Evolutionary conservation across 1,140 invertebrate genomes (phyloP).

Genomic region (Probaryconus sp.): DNA sequence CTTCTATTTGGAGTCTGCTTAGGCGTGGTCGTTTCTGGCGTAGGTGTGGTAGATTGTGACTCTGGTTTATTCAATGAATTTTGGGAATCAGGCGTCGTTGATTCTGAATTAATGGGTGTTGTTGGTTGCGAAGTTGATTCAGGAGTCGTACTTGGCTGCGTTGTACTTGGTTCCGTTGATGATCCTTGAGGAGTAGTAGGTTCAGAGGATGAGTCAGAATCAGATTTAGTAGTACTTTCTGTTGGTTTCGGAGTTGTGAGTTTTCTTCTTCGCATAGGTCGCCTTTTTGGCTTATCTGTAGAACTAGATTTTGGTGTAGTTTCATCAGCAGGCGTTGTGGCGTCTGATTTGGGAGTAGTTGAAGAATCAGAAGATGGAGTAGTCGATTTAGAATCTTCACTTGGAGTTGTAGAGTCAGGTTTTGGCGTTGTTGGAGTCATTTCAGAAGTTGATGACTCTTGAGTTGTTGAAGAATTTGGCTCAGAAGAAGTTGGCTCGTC

Average conservation of each 20-base stretch:
- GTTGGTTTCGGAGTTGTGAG: conserved; percentile 25
- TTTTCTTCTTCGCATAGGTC: conserved; percentile 34
- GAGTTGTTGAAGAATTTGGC: conserved; percentile 6
- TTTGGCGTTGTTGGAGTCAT: not conserved
- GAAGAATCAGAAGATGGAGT: conserved; percentile 1
- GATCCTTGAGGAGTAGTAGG: no score
- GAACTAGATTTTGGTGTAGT: not conserved
- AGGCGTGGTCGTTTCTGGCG: conserved; percentile 7
- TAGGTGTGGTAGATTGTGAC: not conserved
- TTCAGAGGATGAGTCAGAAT: conserved; percentile 13
- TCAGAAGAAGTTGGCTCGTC: conserved; percentile 17
- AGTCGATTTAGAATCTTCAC: conserved; percentile 8
- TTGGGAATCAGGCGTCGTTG: conserved; percentile 18
- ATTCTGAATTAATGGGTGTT: conserved; percentile 1
- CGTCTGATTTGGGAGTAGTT: conserved; percentile 1
- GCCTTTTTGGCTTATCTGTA: conserved; percentile 31
- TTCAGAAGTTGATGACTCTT: conserved; percentile 5
- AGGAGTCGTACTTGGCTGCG: not conserved
- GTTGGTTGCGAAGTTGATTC: not conserved
- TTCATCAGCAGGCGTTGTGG: not conserved
- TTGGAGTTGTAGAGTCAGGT: conserved; percentile 17
- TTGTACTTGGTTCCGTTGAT: not conserved
- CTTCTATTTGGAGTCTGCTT: conserved; percentile 4
- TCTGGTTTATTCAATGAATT: conserved; percentile 2
- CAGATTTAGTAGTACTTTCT: conserved; percentile 18